Percentiles rank a stretch among this genome's conserved stretches.
phyloP scores from a whole-genome alignment of 2,113 vertebrate genomes.

The Myotis davidii region DNA sequence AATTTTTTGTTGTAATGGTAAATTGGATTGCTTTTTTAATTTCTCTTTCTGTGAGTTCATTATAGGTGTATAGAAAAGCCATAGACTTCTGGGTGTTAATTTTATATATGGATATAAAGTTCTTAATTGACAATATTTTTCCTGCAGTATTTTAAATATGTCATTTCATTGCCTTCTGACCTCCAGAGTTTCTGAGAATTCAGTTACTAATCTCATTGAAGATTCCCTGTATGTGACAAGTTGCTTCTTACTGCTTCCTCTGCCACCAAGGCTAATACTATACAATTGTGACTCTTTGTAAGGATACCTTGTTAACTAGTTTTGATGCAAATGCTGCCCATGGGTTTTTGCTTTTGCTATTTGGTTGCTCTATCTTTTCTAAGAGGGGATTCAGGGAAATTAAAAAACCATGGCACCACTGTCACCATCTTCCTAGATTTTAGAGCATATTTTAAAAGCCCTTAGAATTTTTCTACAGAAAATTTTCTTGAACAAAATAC shows the following conservation, averaged over 20 bases:
- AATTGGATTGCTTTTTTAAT: too few species aligned
- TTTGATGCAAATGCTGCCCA: not conserved
- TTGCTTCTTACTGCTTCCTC: not conserved
- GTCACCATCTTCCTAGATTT: not conserved
- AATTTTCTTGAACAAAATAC: constrained; percentile 36
- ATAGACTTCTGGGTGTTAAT: too few species aligned
- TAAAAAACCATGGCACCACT: not conserved
- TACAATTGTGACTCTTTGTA: not conserved
- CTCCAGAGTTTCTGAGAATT: not conserved
- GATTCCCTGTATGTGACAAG: not conserved
- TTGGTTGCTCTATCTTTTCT: not conserved
- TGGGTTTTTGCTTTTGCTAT: not conserved
- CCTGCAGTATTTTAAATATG: not conserved
- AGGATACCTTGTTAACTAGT: not conserved
- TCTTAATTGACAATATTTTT: not conserved
- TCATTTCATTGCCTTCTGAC: not conserved
- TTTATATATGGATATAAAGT: not conserved
- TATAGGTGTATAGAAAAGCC: too few species aligned
- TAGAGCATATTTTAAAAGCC: not conserved
- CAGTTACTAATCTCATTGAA: not conserved
- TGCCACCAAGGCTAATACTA: not conserved
- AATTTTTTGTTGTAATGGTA: too few species aligned
- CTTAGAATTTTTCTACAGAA: constrained; percentile 1
- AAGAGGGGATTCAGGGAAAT: not conserved
- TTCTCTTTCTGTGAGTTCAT: too few species aligned